A percentile compares a stretch with the other conserved stretches of the same genome.
phyloP scores from a whole-genome alignment of 2,888 invertebrate species.

The Drosophila imparisetae region DNA sequence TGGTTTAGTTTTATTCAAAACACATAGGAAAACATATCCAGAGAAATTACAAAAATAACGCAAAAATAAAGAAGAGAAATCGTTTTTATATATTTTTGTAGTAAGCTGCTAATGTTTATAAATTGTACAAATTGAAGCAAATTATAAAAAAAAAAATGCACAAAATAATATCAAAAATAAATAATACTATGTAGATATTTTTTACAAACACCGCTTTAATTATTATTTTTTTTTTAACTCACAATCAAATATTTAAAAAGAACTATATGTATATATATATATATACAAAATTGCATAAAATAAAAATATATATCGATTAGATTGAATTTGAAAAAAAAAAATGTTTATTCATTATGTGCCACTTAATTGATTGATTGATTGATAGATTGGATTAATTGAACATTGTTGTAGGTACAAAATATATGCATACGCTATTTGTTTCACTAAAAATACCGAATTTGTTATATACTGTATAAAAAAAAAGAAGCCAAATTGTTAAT shows the following conservation, averaged over 20 bases:
- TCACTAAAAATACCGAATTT: background rate
- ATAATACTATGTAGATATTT: background rate
- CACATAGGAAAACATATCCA: conserved; percentile 41
- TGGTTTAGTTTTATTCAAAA: conserved; percentile 75
- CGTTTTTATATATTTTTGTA: background rate
- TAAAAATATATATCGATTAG: background rate
- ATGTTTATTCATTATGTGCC: conserved; percentile 1
- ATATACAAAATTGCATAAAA: background rate
- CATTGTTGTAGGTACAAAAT: background rate
- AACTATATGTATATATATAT: background rate
- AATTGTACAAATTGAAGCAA: background rate
- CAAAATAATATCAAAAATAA: conserved; percentile 1
- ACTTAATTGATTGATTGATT: background rate
- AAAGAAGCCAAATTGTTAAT: conserved; percentile 6
- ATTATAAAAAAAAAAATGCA: background rate
- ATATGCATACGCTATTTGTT: conserved; percentile 1
- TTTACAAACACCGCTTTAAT: conserved; percentile 30
- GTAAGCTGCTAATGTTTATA: background rate
- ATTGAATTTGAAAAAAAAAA: background rate
- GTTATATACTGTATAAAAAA: conserved; percentile 6
- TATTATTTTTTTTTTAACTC: background rate
- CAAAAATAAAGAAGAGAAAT: conserved; percentile 19
- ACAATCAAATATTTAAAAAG: background rate
- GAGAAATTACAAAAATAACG: conserved; percentile 13
- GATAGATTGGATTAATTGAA: background rate